Evolutionary conservation across 2,797 vertebrate genomes (phyloP).

Genomic region (Aplochiton taeniatus): DNA sequence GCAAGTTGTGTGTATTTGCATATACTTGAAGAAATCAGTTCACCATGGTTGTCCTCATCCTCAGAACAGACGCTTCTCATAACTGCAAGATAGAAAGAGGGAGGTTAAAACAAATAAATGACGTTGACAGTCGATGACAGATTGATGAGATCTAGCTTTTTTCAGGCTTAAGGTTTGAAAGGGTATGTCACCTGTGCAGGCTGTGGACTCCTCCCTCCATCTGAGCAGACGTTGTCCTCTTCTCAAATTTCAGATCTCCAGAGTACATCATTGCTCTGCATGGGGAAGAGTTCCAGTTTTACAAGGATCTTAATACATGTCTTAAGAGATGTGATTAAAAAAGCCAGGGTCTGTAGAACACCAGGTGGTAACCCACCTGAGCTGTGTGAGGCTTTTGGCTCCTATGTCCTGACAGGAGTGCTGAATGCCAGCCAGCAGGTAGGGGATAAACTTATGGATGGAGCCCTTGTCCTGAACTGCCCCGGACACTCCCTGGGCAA

Average conservation of each 20-base stretch:
- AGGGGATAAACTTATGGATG: constrained; percentile 96
- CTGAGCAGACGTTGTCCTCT: constrained; percentile 91
- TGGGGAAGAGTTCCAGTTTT: background rate
- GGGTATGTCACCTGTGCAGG: constrained; percentile 84
- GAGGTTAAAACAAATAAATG: background rate
- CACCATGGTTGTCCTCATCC: constrained; percentile 25
- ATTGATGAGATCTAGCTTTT: background rate
- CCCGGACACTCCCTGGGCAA: constrained; percentile 96
- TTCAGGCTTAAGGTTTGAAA: no score
- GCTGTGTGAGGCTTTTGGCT: constrained; percentile 92
- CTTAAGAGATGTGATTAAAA: background rate
- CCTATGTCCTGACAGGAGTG: constrained; percentile 98
- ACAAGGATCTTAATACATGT: background rate
- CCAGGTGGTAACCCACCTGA: constrained; percentile 78
- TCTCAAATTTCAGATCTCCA: constrained; percentile 97
- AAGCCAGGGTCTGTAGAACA: background rate
- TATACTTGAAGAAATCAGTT: constrained; percentile 28
- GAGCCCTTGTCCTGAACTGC: constrained; percentile 98
- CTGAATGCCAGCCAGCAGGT: constrained; percentile 94
- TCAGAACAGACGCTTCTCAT: constrained; percentile 97
- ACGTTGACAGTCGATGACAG: background rate
- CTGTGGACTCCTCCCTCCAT: constrained; percentile 95
- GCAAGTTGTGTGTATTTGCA: background rate
- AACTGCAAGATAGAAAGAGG: constrained; percentile 68
- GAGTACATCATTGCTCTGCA: constrained; percentile 97